Base-by-base conservation (phyloP, 2,888 invertebrate species). In the Parelbella ahira region DNA sequence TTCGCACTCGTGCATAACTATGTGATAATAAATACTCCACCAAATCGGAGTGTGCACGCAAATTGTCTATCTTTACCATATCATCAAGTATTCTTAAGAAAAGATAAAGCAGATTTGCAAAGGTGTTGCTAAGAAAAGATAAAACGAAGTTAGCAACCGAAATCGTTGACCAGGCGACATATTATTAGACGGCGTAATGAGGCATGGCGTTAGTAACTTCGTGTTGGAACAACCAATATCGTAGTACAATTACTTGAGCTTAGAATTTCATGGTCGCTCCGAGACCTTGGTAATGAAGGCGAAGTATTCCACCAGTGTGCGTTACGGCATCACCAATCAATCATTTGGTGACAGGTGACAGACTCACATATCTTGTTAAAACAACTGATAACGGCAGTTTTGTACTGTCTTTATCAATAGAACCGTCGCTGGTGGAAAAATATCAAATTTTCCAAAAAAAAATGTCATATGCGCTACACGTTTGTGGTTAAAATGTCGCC, bases 301-400 rank as follows among this genome's bases (percentile, higher is more conserved):
- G 71, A 73, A 63, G 59, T 61, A 68, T 78, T 80, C 78, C 77
- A 74, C 56, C 57, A 44, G 50, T 49, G 39, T 46, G 41, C 9
- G 38, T 53, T 57, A 50, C 61, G 61, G 53, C 76, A 73, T 72
- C 65, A 58, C 51, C 51, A 65, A 84, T 84, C 83, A 79, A 82
- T 84, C 84, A 79, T 37, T 50, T 24, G 46, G 41, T 50, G 79
- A 72, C 77, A 72, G 52, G 57, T 57, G 67, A 68, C 68, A 63
- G 50, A n/a, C 48, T 56, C 27, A 32, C 33, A 41, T 41, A 13
- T 33, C 41, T 52, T 60, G 60, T 66, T 56, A 72, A 69, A 62
- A 73, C 64, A 54, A 50, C 52, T 62, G 81, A 82, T 80, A 80
- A 72, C 60, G 48, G 37, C 48, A 28, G 32, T 13, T 6, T 36